phyloP scores from a whole-genome alignment of 2,113 vertebrate genomes.

The Phoxinus phoxinus region DNA sequence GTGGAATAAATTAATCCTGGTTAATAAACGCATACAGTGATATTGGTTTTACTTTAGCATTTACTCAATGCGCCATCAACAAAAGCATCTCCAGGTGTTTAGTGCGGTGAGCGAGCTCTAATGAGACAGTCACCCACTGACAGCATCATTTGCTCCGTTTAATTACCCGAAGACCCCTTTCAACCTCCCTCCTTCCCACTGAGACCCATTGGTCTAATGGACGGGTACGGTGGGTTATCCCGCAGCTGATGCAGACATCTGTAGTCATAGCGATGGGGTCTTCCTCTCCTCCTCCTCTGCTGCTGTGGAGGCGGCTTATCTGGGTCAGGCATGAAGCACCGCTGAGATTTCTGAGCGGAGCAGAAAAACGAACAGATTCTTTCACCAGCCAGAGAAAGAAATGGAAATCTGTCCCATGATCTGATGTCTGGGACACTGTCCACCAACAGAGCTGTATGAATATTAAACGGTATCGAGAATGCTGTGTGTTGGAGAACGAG shows the following conservation, averaged over 20 bases:
- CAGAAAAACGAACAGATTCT: slow-evolving; percentile 43
- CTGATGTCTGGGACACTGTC: background rate
- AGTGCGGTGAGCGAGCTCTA: background rate
- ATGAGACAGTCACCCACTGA: slow-evolving; percentile 2
- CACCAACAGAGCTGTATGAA: background rate
- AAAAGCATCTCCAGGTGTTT: slow-evolving; percentile 7
- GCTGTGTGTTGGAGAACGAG: background rate
- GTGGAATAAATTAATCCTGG: background rate
- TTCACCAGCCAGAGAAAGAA: slow-evolving; percentile 27
- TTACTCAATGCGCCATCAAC: background rate
- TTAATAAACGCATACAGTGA: background rate
- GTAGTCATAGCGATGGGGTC: slow-evolving; percentile 39
- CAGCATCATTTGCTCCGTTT: slow-evolving; percentile 26
- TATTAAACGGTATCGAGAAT: background rate
- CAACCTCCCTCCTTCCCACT: background rate
- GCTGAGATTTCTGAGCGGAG: slow-evolving; percentile 32
- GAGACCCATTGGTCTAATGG: background rate
- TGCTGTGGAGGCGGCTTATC: slow-evolving; percentile 45
- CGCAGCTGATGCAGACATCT: slow-evolving; percentile 22
- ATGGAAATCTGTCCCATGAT: slow-evolving; percentile 11
- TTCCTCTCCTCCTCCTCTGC: slow-evolving; percentile 36
- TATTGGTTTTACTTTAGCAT: background rate
- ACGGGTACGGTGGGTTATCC: background rate
- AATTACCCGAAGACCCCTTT: slow-evolving; percentile 9
- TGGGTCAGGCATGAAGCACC: slow-evolving; percentile 52